Percentiles rank a stretch among this genome's conserved stretches.
Evolutionary conservation across 2,113 vertebrate species (phyloP).

Genomic region (Pandion haliaetus): DNA sequence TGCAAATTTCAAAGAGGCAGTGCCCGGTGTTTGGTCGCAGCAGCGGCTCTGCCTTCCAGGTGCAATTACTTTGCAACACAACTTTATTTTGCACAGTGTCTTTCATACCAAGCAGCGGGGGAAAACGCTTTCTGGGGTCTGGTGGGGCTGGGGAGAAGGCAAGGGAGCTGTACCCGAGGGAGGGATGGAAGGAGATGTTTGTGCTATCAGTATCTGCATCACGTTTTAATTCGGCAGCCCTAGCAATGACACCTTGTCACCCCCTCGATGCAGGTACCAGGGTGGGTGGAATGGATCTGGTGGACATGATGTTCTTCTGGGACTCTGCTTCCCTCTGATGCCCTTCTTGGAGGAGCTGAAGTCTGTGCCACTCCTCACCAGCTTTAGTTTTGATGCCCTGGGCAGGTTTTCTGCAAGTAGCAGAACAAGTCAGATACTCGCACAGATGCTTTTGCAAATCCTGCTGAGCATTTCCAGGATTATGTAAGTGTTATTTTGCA

Average conservation of each 20-base stretch:
- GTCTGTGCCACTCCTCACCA: background rate
- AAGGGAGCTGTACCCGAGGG: accelerated
- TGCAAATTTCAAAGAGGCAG: constrained; percentile 45
- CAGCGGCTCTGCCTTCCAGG: constrained; percentile 41
- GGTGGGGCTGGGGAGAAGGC: background rate
- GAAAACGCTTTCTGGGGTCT: background rate
- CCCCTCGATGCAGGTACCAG: accelerated
- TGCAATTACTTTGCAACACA: constrained; percentile 66
- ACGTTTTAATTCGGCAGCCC: background rate
- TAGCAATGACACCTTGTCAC: background rate
- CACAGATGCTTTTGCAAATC: background rate
- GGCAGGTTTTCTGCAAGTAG: background rate
- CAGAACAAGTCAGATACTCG: background rate
- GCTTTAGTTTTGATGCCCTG: background rate
- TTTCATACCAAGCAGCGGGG: background rate
- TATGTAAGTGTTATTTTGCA: background rate
- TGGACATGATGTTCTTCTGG: background rate
- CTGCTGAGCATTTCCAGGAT: background rate
- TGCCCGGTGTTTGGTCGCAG: background rate
- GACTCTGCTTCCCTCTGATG: background rate
- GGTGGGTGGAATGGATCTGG: background rate
- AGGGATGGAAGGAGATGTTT: background rate
- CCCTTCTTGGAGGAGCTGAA: background rate
- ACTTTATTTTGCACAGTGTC: background rate
- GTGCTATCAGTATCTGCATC: background rate